Conservation (phyloP, 2,888 invertebrate genomes). For the Polia nebulosa region DNA sequence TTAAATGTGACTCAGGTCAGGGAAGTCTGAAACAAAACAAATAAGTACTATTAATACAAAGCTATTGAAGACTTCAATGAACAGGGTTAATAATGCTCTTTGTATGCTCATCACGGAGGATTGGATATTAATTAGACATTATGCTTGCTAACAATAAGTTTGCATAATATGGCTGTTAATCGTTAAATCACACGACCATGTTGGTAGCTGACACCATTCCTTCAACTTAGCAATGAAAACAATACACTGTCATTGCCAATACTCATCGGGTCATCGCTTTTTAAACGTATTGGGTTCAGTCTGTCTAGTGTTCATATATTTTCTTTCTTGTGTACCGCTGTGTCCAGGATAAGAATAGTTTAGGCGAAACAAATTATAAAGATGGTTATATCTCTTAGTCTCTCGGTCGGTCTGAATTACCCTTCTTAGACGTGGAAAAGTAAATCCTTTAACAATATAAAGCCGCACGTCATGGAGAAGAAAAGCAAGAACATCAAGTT, state of each 20-base stretch:
- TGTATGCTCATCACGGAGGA: constrained; percentile 17
- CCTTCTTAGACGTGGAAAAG: background rate
- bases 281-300: constrained; percentile 2
- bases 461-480: background rate
- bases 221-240: constrained; percentile 53
- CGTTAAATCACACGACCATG: constrained; percentile 41
- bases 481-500: background rate
- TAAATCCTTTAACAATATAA: background rate
- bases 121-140: constrained; percentile 28
- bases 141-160: constrained; percentile 45
- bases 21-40: constrained; percentile 85
- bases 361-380: background rate
- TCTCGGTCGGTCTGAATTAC: background rate
- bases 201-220: constrained; percentile 51
- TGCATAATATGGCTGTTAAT: constrained; percentile 25
- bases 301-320: background rate
- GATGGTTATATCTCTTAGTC: background rate
- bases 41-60: constrained; percentile 12
- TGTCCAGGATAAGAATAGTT: background rate
- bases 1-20: constrained; percentile 72
- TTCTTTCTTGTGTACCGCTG: background rate
- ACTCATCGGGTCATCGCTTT: constrained; percentile 29
- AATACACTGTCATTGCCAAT: constrained; percentile 58
- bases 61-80: background rate
- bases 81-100: constrained; percentile 8